A percentile compares a stretch with the other conserved stretches of the same genome.
These are phyloP conservation scores for Drosophila sproati DNA, from an alignment of 1,140 invertebrate species.

Conservation along the genomic window DNA sequence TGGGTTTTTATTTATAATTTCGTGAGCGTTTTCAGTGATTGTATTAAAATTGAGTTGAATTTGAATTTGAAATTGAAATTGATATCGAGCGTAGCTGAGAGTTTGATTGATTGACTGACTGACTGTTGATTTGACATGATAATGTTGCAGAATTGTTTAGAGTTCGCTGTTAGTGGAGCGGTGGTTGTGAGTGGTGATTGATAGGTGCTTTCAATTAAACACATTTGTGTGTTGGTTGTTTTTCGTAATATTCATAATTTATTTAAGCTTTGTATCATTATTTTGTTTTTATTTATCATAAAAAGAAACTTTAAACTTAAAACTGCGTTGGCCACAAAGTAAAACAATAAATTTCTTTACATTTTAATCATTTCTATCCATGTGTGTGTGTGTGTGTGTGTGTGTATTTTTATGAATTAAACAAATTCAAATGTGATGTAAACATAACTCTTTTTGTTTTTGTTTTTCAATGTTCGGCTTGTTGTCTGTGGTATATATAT, in stretches of 20 bases:
- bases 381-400: conserved; percentile 38
- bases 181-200: conserved; percentile 45
- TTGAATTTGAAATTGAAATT: conserved; percentile 23
- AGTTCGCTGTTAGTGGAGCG: conserved; percentile 54
- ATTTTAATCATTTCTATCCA: conserved; percentile 27
- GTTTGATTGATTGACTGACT: conserved; percentile 47
- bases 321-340: conserved; percentile 11
- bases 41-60: conserved; percentile 48
- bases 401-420: conserved; percentile 38
- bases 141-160: conserved; percentile 69
- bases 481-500: conserved; percentile 46
- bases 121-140: conserved; percentile 75
- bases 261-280: conserved; percentile 20
- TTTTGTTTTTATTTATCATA: conserved; percentile 54
- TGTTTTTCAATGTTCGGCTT: conserved; percentile 31
- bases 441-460: conserved; percentile 24
- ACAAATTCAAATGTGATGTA: conserved; percentile 62
- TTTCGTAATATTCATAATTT: conserved; percentile 24
- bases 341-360: conserved; percentile 17
- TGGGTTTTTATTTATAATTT: conserved; percentile 35
- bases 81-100: conserved; percentile 41
- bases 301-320: conserved; percentile 32
- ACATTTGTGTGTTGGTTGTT: conserved; percentile 28
- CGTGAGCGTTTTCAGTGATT: conserved; percentile 79
- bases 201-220: conserved; percentile 50